Conservation (phyloP, 2,113 vertebrate species). For the Suncus etruscus region DNA sequence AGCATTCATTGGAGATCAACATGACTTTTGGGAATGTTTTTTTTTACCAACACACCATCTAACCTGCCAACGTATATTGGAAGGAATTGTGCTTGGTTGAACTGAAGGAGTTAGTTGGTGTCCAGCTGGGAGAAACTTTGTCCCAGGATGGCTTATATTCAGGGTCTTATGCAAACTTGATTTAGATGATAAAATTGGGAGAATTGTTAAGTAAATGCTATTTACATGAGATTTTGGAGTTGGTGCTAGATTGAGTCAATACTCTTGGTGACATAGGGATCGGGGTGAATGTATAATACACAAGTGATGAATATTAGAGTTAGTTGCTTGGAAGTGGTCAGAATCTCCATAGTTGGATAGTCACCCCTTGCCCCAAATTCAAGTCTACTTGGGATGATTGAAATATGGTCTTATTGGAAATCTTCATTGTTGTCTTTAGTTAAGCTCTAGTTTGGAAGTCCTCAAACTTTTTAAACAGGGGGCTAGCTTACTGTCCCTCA, state of each 20-base stretch:
- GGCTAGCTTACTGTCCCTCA: too few species aligned
- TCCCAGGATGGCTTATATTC: not conserved
- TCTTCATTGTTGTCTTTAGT: too few species aligned
- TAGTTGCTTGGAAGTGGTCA: not conserved
- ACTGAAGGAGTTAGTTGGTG: not conserved
- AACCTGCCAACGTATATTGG: not conserved
- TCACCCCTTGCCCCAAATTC: not conserved
- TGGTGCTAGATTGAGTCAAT: not conserved
- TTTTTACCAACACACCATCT: not conserved
- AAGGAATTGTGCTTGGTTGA: not conserved
- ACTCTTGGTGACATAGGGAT: not conserved
- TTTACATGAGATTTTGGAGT: conserved; percentile 7
- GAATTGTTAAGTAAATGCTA: not conserved
- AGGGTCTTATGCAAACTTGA: not conserved
- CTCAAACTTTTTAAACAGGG: too few species aligned
- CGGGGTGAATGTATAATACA: not conserved
- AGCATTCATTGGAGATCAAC: not conserved
- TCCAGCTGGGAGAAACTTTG: not conserved
- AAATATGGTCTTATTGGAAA: not conserved
- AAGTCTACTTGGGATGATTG: not conserved
- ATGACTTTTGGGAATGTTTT: not conserved
- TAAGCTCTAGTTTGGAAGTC: too few species aligned
- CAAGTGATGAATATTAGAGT: not conserved
- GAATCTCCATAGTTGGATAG: not conserved
- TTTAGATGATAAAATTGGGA: not conserved